Percentiles rank a stretch among this genome's conserved stretches.
Conservation (phyloP, 2,797 vertebrate genomes). For the Scolopax bukidnonensis region DNA sequence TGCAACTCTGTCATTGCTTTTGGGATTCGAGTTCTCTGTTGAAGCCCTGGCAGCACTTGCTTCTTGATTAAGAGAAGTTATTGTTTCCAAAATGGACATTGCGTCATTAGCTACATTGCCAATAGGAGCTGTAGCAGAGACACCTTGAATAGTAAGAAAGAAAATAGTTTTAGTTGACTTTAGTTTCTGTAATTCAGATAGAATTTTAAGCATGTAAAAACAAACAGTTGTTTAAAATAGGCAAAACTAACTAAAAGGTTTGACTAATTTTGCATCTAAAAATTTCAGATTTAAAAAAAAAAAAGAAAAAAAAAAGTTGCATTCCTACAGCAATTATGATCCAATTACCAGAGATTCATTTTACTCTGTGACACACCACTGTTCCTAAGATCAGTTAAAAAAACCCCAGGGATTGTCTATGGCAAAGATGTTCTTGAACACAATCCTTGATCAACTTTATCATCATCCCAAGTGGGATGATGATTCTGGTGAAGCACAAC, state of each 20-base stretch:
- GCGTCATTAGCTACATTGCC: conserved; percentile 82
- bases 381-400: not conserved
- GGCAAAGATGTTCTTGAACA: not conserved
- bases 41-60: conserved; percentile 84
- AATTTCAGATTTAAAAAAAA: not conserved
- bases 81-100: conserved; percentile 94
- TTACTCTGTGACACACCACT: not conserved
- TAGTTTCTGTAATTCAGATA: fast-evolving
- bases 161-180: not conserved
- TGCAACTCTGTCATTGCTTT: conserved; percentile 69
- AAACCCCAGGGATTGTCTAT: not conserved
- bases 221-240: not conserved
- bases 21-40: conserved; percentile 72
- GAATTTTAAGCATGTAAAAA: not conserved
- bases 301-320: not conserved
- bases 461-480: not conserved
- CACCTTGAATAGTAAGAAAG: conserved; percentile 72
- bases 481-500: not conserved
- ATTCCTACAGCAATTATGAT: not conserved
- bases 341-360: fast-evolving
- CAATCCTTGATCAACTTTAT: not conserved
- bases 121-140: conserved; percentile 74
- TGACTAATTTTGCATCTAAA: not conserved
- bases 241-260: not conserved
- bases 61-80: conserved; percentile 91